Evolutionary conservation across 2,888 invertebrate species (phyloP).

Genomic region (Caenorhabditis sp.): DNA sequence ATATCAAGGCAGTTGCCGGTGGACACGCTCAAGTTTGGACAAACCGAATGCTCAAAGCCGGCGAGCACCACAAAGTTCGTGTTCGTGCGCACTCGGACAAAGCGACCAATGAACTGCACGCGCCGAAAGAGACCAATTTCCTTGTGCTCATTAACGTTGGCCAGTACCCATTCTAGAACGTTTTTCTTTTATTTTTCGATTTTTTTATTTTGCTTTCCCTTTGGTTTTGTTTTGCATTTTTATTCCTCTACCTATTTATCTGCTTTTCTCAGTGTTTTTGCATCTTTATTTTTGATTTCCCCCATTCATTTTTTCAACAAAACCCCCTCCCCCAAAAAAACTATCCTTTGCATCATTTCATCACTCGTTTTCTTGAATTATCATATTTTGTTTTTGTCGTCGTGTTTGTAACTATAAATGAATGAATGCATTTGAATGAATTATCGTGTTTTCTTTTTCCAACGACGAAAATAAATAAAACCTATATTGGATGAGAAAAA

Average conservation of each 20-base stretch:
- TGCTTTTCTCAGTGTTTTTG: too few species aligned
- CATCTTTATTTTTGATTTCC: not conserved
- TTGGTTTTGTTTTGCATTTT: not conserved
- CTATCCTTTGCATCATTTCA: not conserved
- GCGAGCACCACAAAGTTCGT: slow-evolving; percentile 62
- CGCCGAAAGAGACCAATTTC: slow-evolving; percentile 72
- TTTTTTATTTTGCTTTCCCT: slow-evolving; percentile 18
- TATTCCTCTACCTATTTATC: too few species aligned
- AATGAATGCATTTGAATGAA: slow-evolving; percentile 55
- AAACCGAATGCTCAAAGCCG: slow-evolving; percentile 62
- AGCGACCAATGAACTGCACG: slow-evolving; percentile 51
- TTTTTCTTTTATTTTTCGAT: slow-evolving; percentile 7
- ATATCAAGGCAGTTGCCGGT: slow-evolving; percentile 57
- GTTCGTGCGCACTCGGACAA: slow-evolving; percentile 67
- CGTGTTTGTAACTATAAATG: slow-evolving; percentile 58
- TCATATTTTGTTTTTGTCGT: not conserved
- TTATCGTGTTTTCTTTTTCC: too few species aligned
- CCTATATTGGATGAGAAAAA: not conserved
- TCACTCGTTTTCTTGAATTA: slow-evolving; percentile 6
- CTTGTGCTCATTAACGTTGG: slow-evolving; percentile 73
- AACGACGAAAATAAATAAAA: not conserved
- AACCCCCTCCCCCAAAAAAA: not conserved
- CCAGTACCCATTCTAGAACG: slow-evolving; percentile 68
- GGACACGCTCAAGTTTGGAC: slow-evolving; percentile 70
- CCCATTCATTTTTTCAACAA: not conserved